phyloP scores from a whole-genome alignment of 2,797 vertebrate species.

The Lophius americanus region DNA sequence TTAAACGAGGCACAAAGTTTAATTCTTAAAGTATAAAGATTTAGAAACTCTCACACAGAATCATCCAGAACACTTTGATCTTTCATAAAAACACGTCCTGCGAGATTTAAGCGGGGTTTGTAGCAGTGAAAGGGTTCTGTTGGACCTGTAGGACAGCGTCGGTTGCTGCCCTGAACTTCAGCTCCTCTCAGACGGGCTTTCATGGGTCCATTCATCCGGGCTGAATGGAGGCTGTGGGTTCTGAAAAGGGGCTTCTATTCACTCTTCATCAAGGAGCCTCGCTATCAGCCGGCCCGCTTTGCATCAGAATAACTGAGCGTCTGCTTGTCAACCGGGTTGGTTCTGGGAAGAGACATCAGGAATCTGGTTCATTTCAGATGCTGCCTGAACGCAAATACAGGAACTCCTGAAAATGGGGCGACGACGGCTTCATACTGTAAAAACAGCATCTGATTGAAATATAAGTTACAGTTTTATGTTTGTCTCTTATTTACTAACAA shows the following conservation, averaged over 20 bases:
- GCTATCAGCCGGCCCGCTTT: slow-evolving; percentile 59
- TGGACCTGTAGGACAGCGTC: slow-evolving; percentile 7
- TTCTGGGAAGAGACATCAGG: slow-evolving; percentile 55
- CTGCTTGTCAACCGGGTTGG: slow-evolving; percentile 52
- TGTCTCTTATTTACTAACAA: too few species aligned
- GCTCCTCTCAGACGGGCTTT: slow-evolving; percentile 49
- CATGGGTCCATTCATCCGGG: slow-evolving; percentile 52
- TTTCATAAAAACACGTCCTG: too few species aligned
- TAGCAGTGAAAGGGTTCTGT: too few species aligned
- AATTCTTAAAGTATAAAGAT: too few species aligned
- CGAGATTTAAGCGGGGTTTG: too few species aligned
- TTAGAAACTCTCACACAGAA: too few species aligned
- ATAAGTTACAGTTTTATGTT: too few species aligned
- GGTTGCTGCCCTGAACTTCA: slow-evolving; percentile 66
- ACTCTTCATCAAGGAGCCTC: slow-evolving; percentile 28
- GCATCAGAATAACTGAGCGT: slow-evolving; percentile 64
- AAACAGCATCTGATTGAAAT: too few species aligned
- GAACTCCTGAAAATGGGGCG: slow-evolving; percentile 8
- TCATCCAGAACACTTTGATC: too few species aligned
- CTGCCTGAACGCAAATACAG: slow-evolving; percentile 20
- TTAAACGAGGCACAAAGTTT: too few species aligned
- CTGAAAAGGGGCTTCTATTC: slow-evolving; percentile 61
- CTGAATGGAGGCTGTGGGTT: slow-evolving; percentile 56
- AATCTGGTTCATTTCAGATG: slow-evolving; percentile 35
- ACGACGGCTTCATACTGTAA: not conserved